Evolutionary conservation across 2,113 vertebrate species (phyloP), one percentile per base, ranked within the genome.

Genomic region (Mobula hypostoma): DNA sequence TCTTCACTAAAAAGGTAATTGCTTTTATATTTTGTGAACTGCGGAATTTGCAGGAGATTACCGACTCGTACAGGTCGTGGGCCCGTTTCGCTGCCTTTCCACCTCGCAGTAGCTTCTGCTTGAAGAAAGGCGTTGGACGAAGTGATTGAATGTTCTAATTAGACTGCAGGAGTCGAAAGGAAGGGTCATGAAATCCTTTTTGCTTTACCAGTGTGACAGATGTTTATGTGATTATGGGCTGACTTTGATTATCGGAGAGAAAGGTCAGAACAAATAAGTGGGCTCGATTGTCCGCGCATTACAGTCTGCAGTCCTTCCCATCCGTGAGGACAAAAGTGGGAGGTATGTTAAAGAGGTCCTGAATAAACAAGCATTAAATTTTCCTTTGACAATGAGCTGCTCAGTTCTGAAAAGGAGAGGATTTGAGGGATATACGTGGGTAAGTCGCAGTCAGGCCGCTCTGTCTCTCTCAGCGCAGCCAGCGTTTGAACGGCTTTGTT

Each of bases 301-400:
- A 97, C 97, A 97, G 97, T 96, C 96, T 97, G 95, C 96, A 96
- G 96, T 96, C 97, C 96, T 95, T 96, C 96, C 96, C 96, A 95
- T 95, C 91, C 91, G 1, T 21, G 36, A 9, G 24, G 96, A 96
- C 96, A 97, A 96, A 96, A 95, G 96, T 95, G 94, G 95, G 96
- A 97, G 96, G 96, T 95, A 95, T 95, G 95, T 95, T 95, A 96
- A 96, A 95, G 95, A 56, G 91, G 24, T 93, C 36, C 91, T 93
- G 91, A 93, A 93, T 93, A 93, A 93, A 93, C 91, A 93, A 93
- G 68, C 68, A 76, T 76, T 93, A 93, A 74, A 93, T 76, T 76
- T 74, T 76, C 91, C 27, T 74, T 93, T 74, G 68, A 93, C 91
- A 93, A 93, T 56, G 68, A 76, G 24, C 68, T 24, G 90, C 36